These are phyloP conservation scores for Aldabrachelys gigantea DNA, from an alignment of 2,113 vertebrate species.

Conservation along the genomic window DNA sequence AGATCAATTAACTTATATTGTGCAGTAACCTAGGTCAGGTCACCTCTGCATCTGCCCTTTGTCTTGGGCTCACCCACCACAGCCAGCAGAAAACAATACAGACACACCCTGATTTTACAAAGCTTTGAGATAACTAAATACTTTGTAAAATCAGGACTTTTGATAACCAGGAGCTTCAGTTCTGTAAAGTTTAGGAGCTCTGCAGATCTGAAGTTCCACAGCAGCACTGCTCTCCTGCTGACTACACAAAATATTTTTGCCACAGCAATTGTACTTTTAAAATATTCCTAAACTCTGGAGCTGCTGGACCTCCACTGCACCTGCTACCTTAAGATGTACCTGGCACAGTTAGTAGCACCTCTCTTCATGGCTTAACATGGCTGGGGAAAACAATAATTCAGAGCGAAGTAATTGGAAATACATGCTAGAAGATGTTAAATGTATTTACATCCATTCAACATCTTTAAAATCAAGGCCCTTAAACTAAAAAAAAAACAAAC, in stretches of 20 bases:
- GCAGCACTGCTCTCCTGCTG: constrained; percentile 16
- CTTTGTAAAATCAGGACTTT: not conserved
- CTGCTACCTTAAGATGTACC: not conserved
- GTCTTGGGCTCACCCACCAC: not conserved
- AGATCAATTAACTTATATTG: not conserved
- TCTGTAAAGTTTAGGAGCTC: not conserved
- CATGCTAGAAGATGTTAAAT: constrained; percentile 3
- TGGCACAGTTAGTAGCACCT: not conserved
- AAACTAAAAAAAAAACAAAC: not conserved
- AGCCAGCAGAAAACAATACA: not conserved
- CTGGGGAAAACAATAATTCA: not conserved
- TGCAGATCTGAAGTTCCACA: not conserved
- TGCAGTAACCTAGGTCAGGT: not conserved
- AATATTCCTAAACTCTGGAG: not conserved
- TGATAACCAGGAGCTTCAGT: not conserved
- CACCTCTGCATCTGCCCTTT: constrained; percentile 4
- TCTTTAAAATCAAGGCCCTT: not conserved
- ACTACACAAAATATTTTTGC: constrained; percentile 1
- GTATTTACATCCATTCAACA: constrained; percentile 25
- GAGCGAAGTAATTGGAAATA: constrained; percentile 19
- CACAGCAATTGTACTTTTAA: not conserved
- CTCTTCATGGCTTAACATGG: not conserved
- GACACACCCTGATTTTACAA: constrained; percentile 3
- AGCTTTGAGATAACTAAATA: not conserved
- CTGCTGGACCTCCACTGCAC: constrained; percentile 12